Base-by-base conservation (phyloP, 2,888 invertebrate genomes). In the Alcis repandata region DNA sequence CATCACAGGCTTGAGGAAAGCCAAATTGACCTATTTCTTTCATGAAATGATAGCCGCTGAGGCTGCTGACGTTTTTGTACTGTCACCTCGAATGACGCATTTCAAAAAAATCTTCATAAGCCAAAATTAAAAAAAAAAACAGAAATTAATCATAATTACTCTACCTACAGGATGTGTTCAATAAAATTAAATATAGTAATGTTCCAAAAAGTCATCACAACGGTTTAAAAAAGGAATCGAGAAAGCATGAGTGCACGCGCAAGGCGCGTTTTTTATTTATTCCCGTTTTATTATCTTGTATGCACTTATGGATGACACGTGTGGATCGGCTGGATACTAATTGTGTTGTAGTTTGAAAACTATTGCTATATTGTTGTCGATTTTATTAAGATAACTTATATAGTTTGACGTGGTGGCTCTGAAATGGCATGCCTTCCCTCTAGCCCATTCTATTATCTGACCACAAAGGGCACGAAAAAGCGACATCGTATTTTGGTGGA, bases 291-390 rank as follows among this genome's bases (percentile, higher is more conserved):
- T 79, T 77, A 79, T 79, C 79, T 63, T 69, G 75, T 69, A 67
- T 79, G 82, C 86, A 84, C 85, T 85, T 86, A 78, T 76, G 76
- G 74, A 58, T 71, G 78, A 76, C 87, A 87, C 81, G 85, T 87
- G 87, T 87, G 81, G 56, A 43, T 10, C 2, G 48, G 61, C 54
- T 63, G 67, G 65, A 65, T 71, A 43, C 32, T 57, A 27, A 27
- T 27, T 27, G 27, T 27, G 48, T 17, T 22, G 17, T 41, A 43
- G 19, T 52, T 36, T 40, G 41, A 52, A 54, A 22, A 27, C 36
- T 38, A 51, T 46, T n/a, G 46, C 13, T 6, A 22, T 46, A n/a
- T n/a, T n/a, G n/a, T n/a, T n/a, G n/a, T n/a, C n/a, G 11, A 20
- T 45, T 10, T 19, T 19, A n/a, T 17, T 45, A 13, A 45, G 20